These are phyloP conservation scores for Gerosis bhagava DNA, from an alignment of 2,888 invertebrate genomes.

Conservation along the genomic window DNA sequence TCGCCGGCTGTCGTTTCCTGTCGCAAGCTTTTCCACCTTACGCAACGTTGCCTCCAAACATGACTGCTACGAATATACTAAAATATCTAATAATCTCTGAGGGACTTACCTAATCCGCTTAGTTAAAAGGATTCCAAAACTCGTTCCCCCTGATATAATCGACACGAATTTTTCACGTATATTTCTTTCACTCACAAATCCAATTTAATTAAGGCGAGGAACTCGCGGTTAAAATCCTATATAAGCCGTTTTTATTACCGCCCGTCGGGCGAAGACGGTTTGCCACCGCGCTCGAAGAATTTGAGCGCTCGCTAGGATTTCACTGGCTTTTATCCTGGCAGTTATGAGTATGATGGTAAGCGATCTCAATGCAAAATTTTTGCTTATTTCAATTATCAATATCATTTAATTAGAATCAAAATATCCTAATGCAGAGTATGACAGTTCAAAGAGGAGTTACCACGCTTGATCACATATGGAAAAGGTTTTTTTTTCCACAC, in stretches of 20 bases:
- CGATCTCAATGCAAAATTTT: constrained; percentile 68
- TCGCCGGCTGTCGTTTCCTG: constrained; percentile 66
- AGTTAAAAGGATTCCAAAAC: constrained; percentile 66
- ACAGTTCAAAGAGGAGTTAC: too few relatives aligned
- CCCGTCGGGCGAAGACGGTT: constrained; percentile 78
- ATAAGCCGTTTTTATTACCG: constrained; percentile 82
- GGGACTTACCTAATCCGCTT: constrained; percentile 61
- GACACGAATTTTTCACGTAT: constrained; percentile 79
- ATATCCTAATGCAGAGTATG: too few relatives aligned
- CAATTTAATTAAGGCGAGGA: constrained; percentile 81
- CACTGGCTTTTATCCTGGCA: constrained; percentile 69
- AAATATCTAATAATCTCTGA: constrained; percentile 47
- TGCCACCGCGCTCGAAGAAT: constrained; percentile 74
- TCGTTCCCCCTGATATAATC: constrained; percentile 72
- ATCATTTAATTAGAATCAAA: too few relatives aligned
- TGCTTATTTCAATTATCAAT: constrained; percentile 54
- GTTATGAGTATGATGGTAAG: constrained; percentile 61
- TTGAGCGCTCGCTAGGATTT: constrained; percentile 74
- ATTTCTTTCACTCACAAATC: constrained; percentile 80
- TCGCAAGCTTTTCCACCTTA: constrained; percentile 44
- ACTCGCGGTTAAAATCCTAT: constrained; percentile 81
- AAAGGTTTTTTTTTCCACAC: too few relatives aligned
- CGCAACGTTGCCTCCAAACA: constrained; percentile 37
- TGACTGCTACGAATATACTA: constrained; percentile 22
- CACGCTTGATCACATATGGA: too few relatives aligned